Conservation (phyloP, 2,797 vertebrate species). For the Phrynocephalus forsythii region DNA sequence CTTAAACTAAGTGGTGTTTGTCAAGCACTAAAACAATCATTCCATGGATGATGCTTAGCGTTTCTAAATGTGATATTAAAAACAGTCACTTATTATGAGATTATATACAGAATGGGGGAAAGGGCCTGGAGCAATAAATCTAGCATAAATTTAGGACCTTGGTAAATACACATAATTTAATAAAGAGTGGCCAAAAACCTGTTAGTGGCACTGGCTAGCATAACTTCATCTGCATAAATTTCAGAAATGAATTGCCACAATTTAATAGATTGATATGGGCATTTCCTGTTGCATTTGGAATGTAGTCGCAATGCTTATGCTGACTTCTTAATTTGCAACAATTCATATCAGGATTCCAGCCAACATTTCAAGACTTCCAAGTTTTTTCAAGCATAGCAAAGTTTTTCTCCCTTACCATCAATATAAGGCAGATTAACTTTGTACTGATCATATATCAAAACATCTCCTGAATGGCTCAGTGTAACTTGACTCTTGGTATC, state of each 20-base stretch:
- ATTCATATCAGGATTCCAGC: no score
- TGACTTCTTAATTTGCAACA: no score
- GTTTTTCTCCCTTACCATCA: constrained; percentile 84
- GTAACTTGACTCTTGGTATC: constrained; percentile 93
- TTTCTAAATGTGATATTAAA: background rate
- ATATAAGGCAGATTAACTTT: constrained; percentile 92
- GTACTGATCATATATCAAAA: constrained; percentile 92
- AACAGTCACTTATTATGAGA: background rate
- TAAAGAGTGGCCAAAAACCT: background rate
- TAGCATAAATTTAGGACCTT: background rate
- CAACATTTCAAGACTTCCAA: no score
- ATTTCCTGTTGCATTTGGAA: no score
- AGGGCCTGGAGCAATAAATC: no score
- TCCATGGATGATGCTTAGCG: background rate
- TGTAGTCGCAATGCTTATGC: no score
- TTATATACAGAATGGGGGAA: background rate
- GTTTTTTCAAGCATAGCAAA: no score
- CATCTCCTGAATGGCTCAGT: constrained; percentile 90
- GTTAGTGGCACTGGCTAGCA: no score
- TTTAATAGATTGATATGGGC: no score
- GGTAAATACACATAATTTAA: background rate
- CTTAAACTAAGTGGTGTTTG: background rate
- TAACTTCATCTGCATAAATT: no score
- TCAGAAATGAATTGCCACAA: no score
- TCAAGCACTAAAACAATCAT: background rate